phyloP scores from a whole-genome alignment of 2,113 vertebrate genomes.

The Psophia crepitans region DNA sequence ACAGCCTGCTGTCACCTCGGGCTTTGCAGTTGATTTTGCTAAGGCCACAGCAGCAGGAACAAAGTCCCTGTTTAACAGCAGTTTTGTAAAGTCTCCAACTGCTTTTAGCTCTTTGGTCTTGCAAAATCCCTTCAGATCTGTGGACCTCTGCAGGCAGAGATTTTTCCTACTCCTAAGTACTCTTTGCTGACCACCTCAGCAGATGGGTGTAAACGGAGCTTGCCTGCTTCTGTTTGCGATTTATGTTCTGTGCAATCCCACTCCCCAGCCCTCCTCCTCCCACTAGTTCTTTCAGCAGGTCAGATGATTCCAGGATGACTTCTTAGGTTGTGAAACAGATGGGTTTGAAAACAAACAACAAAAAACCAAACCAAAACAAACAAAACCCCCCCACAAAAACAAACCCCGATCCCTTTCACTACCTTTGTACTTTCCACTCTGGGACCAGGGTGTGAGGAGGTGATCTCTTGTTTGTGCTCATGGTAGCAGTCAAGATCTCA shows the following conservation, averaged over 20 bases:
- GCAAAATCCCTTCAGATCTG: not conserved
- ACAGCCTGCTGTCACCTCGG: not conserved
- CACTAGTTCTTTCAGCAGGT: not conserved
- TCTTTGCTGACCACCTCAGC: not conserved
- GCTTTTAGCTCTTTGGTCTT: not conserved
- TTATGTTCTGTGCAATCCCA: not conserved
- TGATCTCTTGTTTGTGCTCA: not conserved
- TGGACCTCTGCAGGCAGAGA: not conserved
- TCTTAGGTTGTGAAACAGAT: not conserved
- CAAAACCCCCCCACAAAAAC: too few relatives aligned
- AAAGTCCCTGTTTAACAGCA: not conserved
- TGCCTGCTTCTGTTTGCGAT: not conserved
- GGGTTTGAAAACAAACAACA: not conserved
- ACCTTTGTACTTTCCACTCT: not conserved
- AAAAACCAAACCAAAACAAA: too few relatives aligned
- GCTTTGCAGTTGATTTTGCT: not conserved
- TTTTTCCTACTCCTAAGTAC: not conserved
- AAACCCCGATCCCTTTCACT: not conserved
- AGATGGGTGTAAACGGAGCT: not conserved
- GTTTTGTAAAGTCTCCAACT: not conserved
- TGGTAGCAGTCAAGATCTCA: not conserved
- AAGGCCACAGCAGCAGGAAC: not conserved
- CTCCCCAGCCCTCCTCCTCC: not conserved
- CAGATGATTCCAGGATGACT: not conserved
- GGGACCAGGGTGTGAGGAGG: not conserved